Percentiles rank a stretch among this genome's conserved stretches.
Conservation (phyloP, 23 tunicate genomes). For the Halocynthia aurantium region DNA sequence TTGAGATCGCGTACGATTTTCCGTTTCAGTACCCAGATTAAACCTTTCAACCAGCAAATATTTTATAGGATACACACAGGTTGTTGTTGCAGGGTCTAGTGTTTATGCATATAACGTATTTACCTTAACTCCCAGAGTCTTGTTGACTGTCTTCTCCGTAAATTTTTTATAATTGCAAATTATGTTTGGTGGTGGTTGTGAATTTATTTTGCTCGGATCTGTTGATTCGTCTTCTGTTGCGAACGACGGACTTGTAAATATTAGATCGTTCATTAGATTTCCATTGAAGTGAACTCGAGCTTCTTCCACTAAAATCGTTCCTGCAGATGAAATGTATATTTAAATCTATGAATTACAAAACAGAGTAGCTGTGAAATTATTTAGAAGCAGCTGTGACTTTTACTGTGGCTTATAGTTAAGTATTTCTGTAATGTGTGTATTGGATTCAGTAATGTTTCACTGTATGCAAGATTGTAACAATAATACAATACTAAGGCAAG, state of each 20-base stretch:
- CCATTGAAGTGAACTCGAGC: slow-evolving; percentile 4
- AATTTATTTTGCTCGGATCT: neutral
- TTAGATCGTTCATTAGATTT: neutral
- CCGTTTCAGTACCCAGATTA: too few relatives aligned
- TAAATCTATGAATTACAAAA: too few relatives aligned
- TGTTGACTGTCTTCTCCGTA: slow-evolving; percentile 24
- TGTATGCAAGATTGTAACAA: neutral
- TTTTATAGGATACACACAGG: too few relatives aligned
- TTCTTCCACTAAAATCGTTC: slow-evolving; percentile 23
- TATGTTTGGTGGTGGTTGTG: neutral
- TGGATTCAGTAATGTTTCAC: neutral
- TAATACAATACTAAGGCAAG: neutral
- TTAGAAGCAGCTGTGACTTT: too few relatives aligned
- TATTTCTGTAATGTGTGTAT: neutral
- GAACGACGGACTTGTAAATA: slow-evolving; percentile 4
- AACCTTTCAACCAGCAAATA: too few relatives aligned
- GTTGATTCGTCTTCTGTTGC: slow-evolving; percentile 6
- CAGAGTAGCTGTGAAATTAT: too few relatives aligned
- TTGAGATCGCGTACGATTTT: too few relatives aligned
- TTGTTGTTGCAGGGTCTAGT: too few relatives aligned
- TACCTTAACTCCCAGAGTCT: slow-evolving; percentile 24
- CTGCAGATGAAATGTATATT: neutral
- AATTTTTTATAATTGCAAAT: neutral
- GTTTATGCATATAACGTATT: too few relatives aligned
- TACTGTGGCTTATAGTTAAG: too few relatives aligned